These are phyloP conservation scores for Pygoscelis adeliae DNA, from an alignment of 2,113 vertebrate genomes.

Conservation along the genomic window DNA sequence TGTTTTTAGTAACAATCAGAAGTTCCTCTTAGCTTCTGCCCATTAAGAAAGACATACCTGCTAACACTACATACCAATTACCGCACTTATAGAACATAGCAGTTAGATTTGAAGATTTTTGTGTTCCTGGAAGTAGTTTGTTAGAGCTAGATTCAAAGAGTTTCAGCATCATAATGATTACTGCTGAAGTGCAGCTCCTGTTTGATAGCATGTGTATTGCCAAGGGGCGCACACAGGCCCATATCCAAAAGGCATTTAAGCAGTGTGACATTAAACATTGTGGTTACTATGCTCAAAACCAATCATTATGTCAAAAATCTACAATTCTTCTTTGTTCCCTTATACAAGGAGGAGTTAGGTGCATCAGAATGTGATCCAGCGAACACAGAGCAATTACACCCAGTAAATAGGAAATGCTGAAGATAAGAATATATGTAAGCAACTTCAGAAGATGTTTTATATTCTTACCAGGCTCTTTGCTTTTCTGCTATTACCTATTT, in stretches of 20 bases:
- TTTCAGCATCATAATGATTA: background rate
- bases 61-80: background rate
- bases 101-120: background rate
- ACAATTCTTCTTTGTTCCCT: background rate
- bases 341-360: background rate
- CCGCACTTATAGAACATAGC: background rate
- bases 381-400: background rate
- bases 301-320: background rate
- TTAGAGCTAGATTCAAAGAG: background rate
- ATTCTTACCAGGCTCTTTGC: background rate
- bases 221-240: fast-evolving
- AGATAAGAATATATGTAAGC: background rate
- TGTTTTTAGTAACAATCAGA: background rate
- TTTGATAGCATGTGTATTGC: background rate
- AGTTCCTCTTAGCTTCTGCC: background rate
- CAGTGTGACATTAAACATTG: fast-evolving
- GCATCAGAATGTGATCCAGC: background rate
- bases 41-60: background rate
- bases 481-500: background rate
- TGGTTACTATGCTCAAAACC: background rate
- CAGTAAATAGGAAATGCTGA: background rate
- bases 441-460: background rate
- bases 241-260: background rate
- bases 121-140: background rate
- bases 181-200: background rate